A percentile compares a stretch with the other conserved stretches of the same genome.
Conservation (phyloP, 2,113 vertebrate genomes). For the Halichoeres trimaculatus region DNA sequence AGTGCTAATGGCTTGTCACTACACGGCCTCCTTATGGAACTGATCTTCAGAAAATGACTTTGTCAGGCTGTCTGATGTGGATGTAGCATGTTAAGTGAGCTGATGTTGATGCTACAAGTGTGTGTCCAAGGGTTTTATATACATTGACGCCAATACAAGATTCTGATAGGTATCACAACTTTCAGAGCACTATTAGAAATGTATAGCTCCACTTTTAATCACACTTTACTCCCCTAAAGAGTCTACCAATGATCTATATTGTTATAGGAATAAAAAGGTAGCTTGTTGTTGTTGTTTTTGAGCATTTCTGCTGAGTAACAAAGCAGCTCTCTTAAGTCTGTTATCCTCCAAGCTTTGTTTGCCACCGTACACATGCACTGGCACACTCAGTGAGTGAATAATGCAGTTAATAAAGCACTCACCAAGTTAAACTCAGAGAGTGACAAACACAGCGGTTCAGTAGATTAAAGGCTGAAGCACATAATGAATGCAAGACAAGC, state of each 20-base stretch:
- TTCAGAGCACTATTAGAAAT: background rate
- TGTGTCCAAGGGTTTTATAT: no score
- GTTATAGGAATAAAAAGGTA: slow-evolving; percentile 1
- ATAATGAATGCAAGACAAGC: slow-evolving; percentile 57
- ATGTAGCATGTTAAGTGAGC: slow-evolving; percentile 50
- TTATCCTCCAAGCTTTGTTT: slow-evolving; percentile 5
- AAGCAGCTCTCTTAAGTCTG: background rate
- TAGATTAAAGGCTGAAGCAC: slow-evolving; percentile 63
- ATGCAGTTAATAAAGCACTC: slow-evolving; percentile 64
- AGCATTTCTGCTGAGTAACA: slow-evolving; percentile 1
- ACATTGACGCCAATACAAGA: no score
- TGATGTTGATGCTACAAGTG: slow-evolving; percentile 14
- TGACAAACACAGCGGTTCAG: slow-evolving; percentile 48
- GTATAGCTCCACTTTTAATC: no score
- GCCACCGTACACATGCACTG: background rate
- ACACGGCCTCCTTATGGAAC: slow-evolving; percentile 34
- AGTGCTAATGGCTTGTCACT: slow-evolving; percentile 65
- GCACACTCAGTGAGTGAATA: slow-evolving; percentile 34
- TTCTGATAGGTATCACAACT: background rate
- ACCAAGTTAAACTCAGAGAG: slow-evolving; percentile 46
- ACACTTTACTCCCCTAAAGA: no score
- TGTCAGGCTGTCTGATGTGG: slow-evolving; percentile 37
- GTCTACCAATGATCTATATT: no score
- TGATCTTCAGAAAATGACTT: slow-evolving; percentile 36
- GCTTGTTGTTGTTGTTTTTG: slow-evolving; percentile 12